phyloP scores from a whole-genome alignment of 2,113 vertebrate genomes.

The Rhodinocichla rosea region DNA sequence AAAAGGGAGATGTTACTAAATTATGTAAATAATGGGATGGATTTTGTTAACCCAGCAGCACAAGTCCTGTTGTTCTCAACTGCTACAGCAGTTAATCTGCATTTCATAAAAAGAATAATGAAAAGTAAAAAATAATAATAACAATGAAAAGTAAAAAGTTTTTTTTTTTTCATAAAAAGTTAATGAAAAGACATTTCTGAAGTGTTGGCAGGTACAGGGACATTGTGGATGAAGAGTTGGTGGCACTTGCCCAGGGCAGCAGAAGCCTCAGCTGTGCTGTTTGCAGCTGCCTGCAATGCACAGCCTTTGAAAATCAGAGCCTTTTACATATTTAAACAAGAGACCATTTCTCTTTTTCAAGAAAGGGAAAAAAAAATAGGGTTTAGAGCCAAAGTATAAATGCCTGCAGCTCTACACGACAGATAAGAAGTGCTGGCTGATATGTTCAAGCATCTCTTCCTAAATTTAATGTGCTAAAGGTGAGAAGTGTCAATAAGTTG shows the following conservation, averaged over 20 bases:
- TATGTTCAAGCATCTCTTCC: background rate
- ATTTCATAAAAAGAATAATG: background rate
- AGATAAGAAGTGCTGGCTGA: background rate
- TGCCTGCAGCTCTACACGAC: background rate
- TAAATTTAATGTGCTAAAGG: background rate
- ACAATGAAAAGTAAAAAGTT: background rate
- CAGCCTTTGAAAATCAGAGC: background rate
- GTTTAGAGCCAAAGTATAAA: background rate
- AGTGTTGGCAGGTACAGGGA: background rate
- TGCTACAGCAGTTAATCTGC: background rate
- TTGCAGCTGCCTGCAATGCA: constrained; percentile 6
- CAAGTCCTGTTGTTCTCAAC: background rate
- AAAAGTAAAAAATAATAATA: background rate
- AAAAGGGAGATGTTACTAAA: background rate
- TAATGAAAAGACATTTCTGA: background rate
- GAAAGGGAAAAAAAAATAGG: background rate
- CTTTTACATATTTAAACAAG: background rate
- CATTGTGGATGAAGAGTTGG: background rate
- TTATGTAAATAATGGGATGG: accelerated
- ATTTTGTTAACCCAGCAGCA: background rate
- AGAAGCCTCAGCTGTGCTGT: constrained; percentile 11
- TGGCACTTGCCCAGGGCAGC: background rate
- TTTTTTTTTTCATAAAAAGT: background rate
- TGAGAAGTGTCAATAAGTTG: background rate
- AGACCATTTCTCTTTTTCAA: background rate